These are phyloP conservation scores for Trinectes maculatus DNA, from an alignment of 2,113 vertebrate genomes.

Conservation along the genomic window DNA sequence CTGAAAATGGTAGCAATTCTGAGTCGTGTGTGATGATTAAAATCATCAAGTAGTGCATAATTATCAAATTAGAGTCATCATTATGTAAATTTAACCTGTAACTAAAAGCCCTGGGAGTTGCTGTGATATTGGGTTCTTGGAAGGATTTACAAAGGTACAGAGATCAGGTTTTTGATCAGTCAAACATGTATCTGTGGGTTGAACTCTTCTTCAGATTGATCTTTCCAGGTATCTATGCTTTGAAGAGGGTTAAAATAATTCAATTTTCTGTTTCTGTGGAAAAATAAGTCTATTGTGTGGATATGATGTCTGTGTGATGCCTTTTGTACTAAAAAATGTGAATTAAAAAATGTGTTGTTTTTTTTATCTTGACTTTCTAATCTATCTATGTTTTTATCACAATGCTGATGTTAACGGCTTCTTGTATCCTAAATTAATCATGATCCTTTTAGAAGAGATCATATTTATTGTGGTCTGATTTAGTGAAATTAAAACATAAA, in stretches of 20 bases:
- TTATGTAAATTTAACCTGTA: slow-evolving; percentile 34
- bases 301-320: slow-evolving; percentile 25
- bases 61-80: slow-evolving; percentile 35
- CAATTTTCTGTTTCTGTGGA: slow-evolving; percentile 24
- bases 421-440: too few relatives aligned
- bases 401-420: too few relatives aligned
- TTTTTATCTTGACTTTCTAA: slow-evolving; percentile 49
- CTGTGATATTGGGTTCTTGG: slow-evolving; percentile 20
- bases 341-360: slow-evolving; percentile 63
- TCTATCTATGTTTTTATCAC: too few relatives aligned
- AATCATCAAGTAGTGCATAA: slow-evolving; percentile 27
- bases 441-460: too few relatives aligned
- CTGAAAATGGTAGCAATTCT: slow-evolving; percentile 22
- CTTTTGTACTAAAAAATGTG: slow-evolving; percentile 68
- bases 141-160: slow-evolving; percentile 24
- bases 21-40: slow-evolving; percentile 34
- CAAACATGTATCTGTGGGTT: not conserved
- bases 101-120: slow-evolving; percentile 17
- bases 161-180: slow-evolving; percentile 3
- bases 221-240: slow-evolving; percentile 3
- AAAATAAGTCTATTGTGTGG: too few relatives aligned
- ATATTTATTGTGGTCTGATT: too few relatives aligned
- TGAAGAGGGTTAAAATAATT: slow-evolving; percentile 7
- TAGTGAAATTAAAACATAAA: too few relatives aligned
- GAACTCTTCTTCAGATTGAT: slow-evolving; percentile 2